A percentile compares a stretch with the other conserved stretches of the same genome.
Conservation (phyloP, 2,113 vertebrate species). For the Diglossa brunneiventris region DNA sequence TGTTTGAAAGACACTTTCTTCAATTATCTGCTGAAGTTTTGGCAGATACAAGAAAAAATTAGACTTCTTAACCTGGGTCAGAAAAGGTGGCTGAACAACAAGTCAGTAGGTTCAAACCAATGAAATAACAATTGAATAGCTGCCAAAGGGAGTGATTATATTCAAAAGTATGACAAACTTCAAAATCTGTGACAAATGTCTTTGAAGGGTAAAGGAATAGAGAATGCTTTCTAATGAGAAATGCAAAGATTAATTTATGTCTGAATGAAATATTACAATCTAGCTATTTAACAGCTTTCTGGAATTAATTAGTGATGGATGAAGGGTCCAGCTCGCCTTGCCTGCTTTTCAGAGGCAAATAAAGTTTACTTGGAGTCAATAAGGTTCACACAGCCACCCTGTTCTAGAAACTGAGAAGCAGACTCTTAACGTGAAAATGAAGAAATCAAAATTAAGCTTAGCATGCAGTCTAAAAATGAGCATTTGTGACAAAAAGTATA, state of each 20-base stretch:
- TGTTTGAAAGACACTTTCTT: neutral
- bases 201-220: neutral
- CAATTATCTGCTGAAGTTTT: neutral
- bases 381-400: neutral
- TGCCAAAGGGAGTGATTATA: neutral
- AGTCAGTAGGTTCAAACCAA: neutral
- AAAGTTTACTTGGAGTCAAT: neutral
- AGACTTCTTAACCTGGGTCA: neutral
- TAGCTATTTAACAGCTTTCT: neutral
- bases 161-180: neutral
- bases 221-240: neutral
- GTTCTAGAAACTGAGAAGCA: neutral
- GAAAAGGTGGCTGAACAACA: neutral
- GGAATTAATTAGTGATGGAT: neutral
- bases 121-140: neutral
- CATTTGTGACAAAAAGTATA: neutral
- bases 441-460: neutral
- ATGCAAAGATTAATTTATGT: neutral
- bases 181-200: neutral
- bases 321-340: neutral
- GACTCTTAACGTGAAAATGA: neutral
- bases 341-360: neutral
- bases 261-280: neutral
- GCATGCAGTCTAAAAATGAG: neutral
- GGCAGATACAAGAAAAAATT: neutral